phyloP scores from a whole-genome alignment of 2,888 invertebrate species.

The Cerastoderma edule region DNA sequence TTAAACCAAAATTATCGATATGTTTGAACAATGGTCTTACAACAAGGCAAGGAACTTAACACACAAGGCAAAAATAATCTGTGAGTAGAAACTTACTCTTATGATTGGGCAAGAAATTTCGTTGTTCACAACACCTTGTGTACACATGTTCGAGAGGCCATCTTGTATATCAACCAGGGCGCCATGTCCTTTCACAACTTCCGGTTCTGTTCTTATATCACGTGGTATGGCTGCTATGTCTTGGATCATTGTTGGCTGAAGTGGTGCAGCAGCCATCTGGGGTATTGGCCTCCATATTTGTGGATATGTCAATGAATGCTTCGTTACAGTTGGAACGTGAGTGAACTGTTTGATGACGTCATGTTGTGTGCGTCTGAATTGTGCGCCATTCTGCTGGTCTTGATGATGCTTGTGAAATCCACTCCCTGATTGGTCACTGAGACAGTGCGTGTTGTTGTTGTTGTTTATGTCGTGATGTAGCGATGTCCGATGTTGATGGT shows the following conservation, averaged over 20 bases:
- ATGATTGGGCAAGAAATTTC: background rate
- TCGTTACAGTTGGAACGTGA: background rate
- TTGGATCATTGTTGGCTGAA: too few relatives aligned
- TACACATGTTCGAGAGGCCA: background rate
- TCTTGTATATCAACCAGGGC: background rate
- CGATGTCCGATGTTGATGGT: background rate
- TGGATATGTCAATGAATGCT: conserved; percentile 1
- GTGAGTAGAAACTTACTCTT: background rate
- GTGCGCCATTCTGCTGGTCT: background rate
- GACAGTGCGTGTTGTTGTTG: conserved; percentile 1
- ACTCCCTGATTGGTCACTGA: background rate
- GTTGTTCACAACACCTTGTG: background rate
- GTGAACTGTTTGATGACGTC: conserved; percentile 11
- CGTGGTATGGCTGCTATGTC: too few relatives aligned
- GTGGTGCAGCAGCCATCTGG: conserved; percentile 33
- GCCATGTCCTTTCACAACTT: too few relatives aligned
- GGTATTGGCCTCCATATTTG: conserved; percentile 46
- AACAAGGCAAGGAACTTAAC: background rate
- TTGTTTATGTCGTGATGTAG: conserved; percentile 12
- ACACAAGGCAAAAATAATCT: background rate
- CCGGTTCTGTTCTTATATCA: background rate
- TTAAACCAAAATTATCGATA: background rate
- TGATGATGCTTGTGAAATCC: background rate
- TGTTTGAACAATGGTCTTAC: background rate
- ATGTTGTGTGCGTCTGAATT: background rate